Conservation (phyloP, 1,140 invertebrate species). For the Caenorhabditis brenneri region DNA sequence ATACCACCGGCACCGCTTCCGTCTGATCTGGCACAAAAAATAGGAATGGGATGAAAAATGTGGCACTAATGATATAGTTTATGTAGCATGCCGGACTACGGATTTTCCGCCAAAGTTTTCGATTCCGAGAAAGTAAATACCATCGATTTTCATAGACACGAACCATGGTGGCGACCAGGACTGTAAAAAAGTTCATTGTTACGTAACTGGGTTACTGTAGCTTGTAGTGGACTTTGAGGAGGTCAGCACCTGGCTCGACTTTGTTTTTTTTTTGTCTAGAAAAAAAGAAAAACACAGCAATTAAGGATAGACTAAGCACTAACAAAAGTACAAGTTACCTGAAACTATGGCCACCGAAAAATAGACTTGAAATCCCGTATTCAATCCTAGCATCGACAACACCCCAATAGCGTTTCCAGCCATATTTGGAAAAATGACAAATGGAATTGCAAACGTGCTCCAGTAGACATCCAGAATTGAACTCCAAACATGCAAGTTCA, state of each 20-base stretch:
- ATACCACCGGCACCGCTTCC: background rate
- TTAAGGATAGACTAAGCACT: too few relatives aligned
- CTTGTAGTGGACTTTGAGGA: too few relatives aligned
- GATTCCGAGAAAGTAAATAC: background rate
- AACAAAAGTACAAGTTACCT: too few relatives aligned
- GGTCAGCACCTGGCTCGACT: too few relatives aligned
- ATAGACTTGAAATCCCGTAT: conserved; percentile 11
- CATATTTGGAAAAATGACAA: conserved; percentile 10
- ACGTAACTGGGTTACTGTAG: too few relatives aligned
- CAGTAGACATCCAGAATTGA: background rate
- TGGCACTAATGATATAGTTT: background rate
- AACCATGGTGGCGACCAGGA: background rate
- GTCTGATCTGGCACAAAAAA: background rate
- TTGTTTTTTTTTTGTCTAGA: too few relatives aligned
- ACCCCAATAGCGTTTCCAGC: background rate
- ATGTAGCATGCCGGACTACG: background rate
- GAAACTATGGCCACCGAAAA: background rate
- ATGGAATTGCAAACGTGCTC: background rate
- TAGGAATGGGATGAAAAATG: background rate
- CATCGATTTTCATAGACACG: background rate
- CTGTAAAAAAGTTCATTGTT: too few relatives aligned
- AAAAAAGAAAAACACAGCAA: too few relatives aligned
- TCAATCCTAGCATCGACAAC: background rate
- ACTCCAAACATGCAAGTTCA: conserved; percentile 2
- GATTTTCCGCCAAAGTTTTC: background rate